Percentiles rank a stretch among this genome's conserved stretches.
Evolutionary conservation across 1,140 invertebrate species (phyloP).

Genomic region (Xylocopa sonorina): DNA sequence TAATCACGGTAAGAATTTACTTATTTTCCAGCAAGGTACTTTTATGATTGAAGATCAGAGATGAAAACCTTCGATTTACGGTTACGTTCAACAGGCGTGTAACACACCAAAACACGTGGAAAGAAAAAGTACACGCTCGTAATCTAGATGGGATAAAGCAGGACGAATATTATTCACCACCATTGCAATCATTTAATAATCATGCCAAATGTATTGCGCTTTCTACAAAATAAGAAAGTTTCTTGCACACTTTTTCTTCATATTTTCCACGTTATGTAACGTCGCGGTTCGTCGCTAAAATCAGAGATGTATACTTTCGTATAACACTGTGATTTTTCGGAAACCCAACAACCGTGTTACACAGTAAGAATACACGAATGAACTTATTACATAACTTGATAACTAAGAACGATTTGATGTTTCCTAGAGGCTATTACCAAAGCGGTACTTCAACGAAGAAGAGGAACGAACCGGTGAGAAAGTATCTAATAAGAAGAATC

Average conservation of each 20-base stretch:
- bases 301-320: neutral
- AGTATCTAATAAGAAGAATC: too few species aligned
- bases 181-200: neutral
- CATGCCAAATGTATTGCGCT: neutral
- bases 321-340: neutral
- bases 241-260: neutral
- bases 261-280: neutral
- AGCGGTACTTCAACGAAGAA: neutral
- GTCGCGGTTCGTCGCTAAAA: neutral
- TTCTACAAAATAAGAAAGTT: slow-evolving; percentile 30
- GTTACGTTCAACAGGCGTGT: neutral
- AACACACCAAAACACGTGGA: neutral
- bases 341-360: too few species aligned
- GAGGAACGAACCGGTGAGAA: too few species aligned
- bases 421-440: too few species aligned
- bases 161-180: neutral
- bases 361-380: too few species aligned
- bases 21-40: slow-evolving; percentile 8
- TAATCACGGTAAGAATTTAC: slow-evolving; percentile 21
- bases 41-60: slow-evolving; percentile 17
- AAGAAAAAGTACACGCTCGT: neutral
- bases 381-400: too few species aligned
- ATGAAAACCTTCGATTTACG: slow-evolving; percentile 8
- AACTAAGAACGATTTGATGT: neutral
- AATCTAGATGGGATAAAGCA: neutral